Base-by-base conservation (phyloP, 2,797 vertebrate genomes). In the Sphenopsis melanotis region DNA sequence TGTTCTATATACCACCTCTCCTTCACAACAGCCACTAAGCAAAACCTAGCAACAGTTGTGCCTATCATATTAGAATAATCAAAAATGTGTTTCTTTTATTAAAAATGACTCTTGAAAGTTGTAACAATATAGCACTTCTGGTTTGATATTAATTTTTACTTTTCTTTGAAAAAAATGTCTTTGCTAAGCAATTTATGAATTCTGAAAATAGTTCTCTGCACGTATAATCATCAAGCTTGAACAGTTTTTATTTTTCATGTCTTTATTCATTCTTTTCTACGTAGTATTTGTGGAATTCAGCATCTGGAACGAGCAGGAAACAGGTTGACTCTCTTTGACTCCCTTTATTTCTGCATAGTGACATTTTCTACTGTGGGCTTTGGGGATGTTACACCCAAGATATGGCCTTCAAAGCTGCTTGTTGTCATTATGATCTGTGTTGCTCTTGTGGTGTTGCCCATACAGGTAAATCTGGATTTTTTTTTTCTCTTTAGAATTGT, bases 401-500 rank as follows among this genome's bases (percentile, higher is more conserved):
- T 98, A 42, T 98, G 98, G 98, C 98, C 98, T 65, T 98, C 98
- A 82, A 98, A 98, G 95, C 97, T 98, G 46, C 98, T 98, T 75
- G 98, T 98, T 12, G 98, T 98, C 90, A 98, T 98, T 88, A 98
- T 98, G 98, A 98, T 98, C 93, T 98, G 98, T 89, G 98, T 98
- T 80, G 98, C 98, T 37, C 98, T 98, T 65, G 98, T 98, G 83
- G 98, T 98, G 60, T 95, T 98, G 42, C 98, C 98, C 50, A 98
- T 98, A 90, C 98, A 98, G 98, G 98, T 98, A 97, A 98, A 95
- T 82, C 14, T 47, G 11, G 22, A 46, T 80, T 47, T 49, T 83
- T 87, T 20, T 81, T n/a, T 61, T 65, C 41, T 74, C 42, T 89
- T 85, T 53, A 68, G 32, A 52, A 60, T 21, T 88, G 27, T 34